phyloP scores from a whole-genome alignment of 2,113 vertebrate genomes.

The Lucifuga dentata region DNA sequence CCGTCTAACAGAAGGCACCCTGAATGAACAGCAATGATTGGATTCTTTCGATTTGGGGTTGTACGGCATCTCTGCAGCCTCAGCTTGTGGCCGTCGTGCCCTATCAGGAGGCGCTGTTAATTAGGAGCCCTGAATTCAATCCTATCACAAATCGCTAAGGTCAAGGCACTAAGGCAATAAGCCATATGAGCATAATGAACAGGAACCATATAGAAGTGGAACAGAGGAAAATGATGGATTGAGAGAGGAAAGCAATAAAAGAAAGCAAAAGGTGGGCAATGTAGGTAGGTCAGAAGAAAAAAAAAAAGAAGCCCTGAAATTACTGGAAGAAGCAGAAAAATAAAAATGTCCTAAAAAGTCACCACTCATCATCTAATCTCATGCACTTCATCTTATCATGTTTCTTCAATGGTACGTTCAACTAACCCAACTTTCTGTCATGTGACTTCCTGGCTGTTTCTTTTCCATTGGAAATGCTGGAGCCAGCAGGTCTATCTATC shows the following conservation, averaged over 20 bases:
- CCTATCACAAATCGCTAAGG: slow-evolving; percentile 30
- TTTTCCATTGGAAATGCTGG: slow-evolving; percentile 37
- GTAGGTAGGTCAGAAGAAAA: not conserved
- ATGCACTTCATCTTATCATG: slow-evolving; percentile 2
- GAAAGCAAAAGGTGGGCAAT: not conserved
- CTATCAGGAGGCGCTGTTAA: slow-evolving; percentile 34
- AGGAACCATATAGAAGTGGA: slow-evolving; percentile 32
- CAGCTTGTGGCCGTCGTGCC: slow-evolving; percentile 40
- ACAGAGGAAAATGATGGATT: not conserved
- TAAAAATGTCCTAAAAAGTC: not conserved
- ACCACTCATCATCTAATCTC: not conserved
- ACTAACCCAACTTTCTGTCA: slow-evolving; percentile 17
- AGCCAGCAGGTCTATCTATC: slow-evolving; percentile 50
- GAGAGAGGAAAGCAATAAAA: not conserved
- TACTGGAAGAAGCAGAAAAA: not conserved
- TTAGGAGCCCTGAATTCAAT: slow-evolving; percentile 44
- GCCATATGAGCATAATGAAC: slow-evolving; percentile 31
- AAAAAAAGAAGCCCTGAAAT: not conserved
- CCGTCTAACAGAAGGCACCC: too few relatives aligned
- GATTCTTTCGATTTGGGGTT: slow-evolving; percentile 22
- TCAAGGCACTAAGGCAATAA: slow-evolving; percentile 40
- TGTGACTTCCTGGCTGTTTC: slow-evolving; percentile 34
- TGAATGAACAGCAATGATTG: not conserved
- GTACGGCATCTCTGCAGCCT: slow-evolving; percentile 19
- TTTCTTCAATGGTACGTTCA: slow-evolving; percentile 13